These are phyloP conservation scores for Merops nubicus DNA, from an alignment of 2,113 vertebrate species.

Conservation along the genomic window DNA sequence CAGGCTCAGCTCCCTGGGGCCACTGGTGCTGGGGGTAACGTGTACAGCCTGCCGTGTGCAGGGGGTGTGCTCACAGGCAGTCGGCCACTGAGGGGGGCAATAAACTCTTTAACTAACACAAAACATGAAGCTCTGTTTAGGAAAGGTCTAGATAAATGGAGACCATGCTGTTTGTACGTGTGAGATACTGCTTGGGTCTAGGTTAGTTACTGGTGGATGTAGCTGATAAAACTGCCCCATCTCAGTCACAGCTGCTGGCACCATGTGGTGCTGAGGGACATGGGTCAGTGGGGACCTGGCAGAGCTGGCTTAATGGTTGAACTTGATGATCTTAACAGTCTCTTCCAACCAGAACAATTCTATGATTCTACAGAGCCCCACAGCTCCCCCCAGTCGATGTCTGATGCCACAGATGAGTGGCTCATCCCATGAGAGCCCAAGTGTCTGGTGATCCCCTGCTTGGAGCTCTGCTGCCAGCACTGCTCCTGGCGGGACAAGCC, in stretches of 20 bases:
- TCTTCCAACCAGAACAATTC: background rate
- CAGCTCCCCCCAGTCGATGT: background rate
- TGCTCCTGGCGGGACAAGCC: rapidly evolving
- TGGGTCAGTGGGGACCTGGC: background rate
- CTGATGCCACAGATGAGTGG: rapidly evolving
- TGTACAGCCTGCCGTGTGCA: rapidly evolving
- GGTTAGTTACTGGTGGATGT: background rate
- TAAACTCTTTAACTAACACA: background rate
- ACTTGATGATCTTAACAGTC: background rate
- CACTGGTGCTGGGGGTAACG: rapidly evolving
- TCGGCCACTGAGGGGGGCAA: background rate
- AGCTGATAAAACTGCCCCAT: background rate
- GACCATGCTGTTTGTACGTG: rapidly evolving
- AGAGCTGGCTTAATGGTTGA: background rate
- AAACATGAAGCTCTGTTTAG: background rate
- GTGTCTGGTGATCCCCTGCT: rapidly evolving
- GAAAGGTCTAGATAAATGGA: background rate
- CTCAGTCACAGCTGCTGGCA: too few species aligned
- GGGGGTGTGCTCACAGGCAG: rapidly evolving
- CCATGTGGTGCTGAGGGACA: background rate
- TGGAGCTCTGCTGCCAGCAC: background rate
- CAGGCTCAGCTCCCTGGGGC: too few species aligned
- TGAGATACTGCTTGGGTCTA: rapidly evolving
- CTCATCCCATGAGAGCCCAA: rapidly evolving
- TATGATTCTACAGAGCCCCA: background rate